Conservation (phyloP, 1,140 invertebrate species). For the Uloborus diversus region DNA sequence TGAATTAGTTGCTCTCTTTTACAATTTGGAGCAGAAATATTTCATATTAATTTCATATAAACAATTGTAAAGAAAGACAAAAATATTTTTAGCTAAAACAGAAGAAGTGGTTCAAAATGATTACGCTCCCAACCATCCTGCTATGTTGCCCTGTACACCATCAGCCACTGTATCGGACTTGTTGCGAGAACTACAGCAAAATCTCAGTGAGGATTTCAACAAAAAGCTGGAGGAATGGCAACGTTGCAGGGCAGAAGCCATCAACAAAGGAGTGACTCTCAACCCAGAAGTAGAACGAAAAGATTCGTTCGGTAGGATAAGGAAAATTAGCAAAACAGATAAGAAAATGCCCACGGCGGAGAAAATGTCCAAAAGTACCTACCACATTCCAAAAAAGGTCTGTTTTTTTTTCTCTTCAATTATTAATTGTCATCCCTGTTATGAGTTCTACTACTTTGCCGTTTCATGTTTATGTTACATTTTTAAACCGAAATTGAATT, state of each 20-base stretch:
- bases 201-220: conserved; percentile 77
- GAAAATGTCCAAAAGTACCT: conserved; percentile 7
- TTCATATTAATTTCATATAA: too few species aligned
- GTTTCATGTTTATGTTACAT: too few species aligned
- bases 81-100: not conserved
- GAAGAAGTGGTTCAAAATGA: not conserved
- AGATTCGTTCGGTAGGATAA: conserved; percentile 56
- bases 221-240: conserved; percentile 79
- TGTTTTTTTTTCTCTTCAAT: too few species aligned
- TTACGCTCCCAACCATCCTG: too few species aligned
- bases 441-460: too few species aligned
- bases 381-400: conserved; percentile 42
- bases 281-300: conserved; percentile 60
- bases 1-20: too few species aligned
- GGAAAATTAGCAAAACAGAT: conserved; percentile 41
- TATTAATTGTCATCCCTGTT: too few species aligned
- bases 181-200: conserved; percentile 70
- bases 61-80: too few species aligned
- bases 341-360: conserved; percentile 31
- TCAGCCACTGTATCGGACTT: conserved; percentile 35
- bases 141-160: too few species aligned
- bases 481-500: too few species aligned
- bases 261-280: not conserved
- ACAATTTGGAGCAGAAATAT: too few species aligned
- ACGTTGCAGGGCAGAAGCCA: conserved; percentile 57